phyloP scores from a whole-genome alignment of 2,113 vertebrate species.

The Pteruthius melanotis region DNA sequence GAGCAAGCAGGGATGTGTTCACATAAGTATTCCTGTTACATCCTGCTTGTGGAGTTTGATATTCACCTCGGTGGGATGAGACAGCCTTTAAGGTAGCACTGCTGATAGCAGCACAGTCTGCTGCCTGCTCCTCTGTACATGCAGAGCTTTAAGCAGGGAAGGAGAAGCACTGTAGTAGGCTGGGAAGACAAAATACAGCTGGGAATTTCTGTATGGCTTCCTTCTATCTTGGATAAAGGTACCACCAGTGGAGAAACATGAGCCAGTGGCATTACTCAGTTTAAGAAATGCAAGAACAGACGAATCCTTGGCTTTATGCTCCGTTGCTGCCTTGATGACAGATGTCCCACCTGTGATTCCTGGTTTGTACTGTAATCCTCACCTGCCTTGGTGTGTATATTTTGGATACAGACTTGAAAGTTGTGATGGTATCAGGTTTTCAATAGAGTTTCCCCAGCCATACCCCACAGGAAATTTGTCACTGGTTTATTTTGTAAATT shows the following conservation, averaged over 20 bases:
- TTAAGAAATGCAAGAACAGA: not conserved
- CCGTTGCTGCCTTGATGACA: not conserved
- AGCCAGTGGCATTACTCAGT: not conserved
- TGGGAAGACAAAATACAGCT: not conserved
- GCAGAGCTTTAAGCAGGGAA: not conserved
- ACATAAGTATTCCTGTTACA: not conserved
- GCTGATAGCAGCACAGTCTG: not conserved
- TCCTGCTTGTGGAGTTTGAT: not conserved
- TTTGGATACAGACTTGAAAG: conserved; percentile 21
- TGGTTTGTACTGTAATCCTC: not conserved
- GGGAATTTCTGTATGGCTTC: not conserved
- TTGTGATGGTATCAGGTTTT: not conserved
- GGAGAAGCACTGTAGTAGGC: not conserved
- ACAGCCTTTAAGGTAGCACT: not conserved
- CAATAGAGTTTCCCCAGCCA: not conserved
- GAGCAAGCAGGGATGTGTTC: not conserved
- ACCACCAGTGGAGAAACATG: not conserved
- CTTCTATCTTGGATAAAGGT: not conserved
- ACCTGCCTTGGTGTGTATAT: not conserved
- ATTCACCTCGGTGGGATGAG: not conserved
- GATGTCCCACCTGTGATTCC: not conserved
- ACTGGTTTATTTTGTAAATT: conserved; percentile 22
- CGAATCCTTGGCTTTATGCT: not conserved
- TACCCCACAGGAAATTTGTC: not conserved
- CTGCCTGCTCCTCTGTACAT: not conserved